Base-by-base conservation (phyloP, 2,113 vertebrate species). In the Seriola quinqueradiata region DNA sequence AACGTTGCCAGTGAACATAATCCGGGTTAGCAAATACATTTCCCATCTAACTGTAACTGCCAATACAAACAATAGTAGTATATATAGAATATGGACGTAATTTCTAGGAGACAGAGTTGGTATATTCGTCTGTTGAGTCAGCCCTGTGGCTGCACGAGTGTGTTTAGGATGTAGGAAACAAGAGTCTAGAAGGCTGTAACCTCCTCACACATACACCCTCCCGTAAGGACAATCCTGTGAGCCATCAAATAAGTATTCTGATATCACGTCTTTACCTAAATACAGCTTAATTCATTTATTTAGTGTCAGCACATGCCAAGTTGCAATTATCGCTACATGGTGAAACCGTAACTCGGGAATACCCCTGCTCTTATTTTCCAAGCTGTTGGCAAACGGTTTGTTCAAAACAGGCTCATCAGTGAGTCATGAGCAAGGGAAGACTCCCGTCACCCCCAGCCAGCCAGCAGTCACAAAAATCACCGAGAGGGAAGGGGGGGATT, bases 311-410 rank as follows among this genome's bases (percentile, higher is more conserved):
- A 13, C 21, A 11, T 2, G 83, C 84, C 90, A 90, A 85, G 55
- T 80, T 87, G 82, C 82, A 92, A 93, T 93, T 87, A 90, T 89
- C 87, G 71, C 77, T 83, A 44, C 83, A 83, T 75, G 80, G 82
- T 87, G 74, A 78, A 77, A 38, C 69, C 3, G 38, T 86, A 78
- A 81, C 81, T 70, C 77, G 86, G 89, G 90, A 92, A 92, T 92
- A 92, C 59, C 86, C 86, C 89, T 69, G 84, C 58, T 85, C 65
- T 79, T 36, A 81, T 76, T 92, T 89, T 87, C 90, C 89, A 86
- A 72, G 64, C 79, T 72, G 74, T 61, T 88, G 86, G 89, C 82
- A 72, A 83, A 64, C 4, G 8, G 13, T 25, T 87, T 10, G 10
- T 83, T 75, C 77, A 87, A 79, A 88, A 83, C 67, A 69, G 48